A percentile compares a stretch with the other conserved stretches of the same genome.
Conservation (phyloP, 2,888 invertebrate species). For the Ophion obscuratus region DNA sequence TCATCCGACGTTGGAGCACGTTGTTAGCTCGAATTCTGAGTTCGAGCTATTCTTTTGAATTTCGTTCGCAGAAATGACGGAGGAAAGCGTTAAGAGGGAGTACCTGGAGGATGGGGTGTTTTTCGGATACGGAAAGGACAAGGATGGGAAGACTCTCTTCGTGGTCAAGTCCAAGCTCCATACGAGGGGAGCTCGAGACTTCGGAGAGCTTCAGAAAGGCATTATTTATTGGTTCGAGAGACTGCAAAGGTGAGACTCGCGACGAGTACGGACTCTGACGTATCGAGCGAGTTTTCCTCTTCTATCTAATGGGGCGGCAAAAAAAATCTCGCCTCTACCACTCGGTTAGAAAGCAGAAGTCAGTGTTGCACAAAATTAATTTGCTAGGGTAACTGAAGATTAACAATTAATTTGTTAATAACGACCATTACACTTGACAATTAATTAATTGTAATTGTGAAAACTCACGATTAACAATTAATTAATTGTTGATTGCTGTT, state of each 20-base stretch:
- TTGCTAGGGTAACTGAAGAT: no score
- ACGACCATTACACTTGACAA: no score
- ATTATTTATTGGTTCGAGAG: conserved; percentile 95
- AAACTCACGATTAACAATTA: no score
- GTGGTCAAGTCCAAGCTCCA: conserved; percentile 93
- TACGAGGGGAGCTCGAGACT: conserved; percentile 90
- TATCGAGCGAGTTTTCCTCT: not conserved
- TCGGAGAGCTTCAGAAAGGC: conserved; percentile 91
- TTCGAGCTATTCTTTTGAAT: conserved; percentile 22
- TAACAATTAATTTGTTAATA: no score
- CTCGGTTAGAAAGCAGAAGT: no score
- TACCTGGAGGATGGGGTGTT: conserved; percentile 91
- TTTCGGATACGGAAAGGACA: conserved; percentile 91
- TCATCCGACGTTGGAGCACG: no score
- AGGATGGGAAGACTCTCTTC: conserved; percentile 91
- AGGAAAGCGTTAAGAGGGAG: conserved; percentile 89
- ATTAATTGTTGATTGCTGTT: no score
- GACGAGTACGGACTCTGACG: not conserved
- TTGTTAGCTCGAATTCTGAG: not conserved
- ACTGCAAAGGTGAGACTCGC: conserved; percentile 87
- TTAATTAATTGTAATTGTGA: no score
- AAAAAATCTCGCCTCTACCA: no score
- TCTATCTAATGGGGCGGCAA: not conserved
- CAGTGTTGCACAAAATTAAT: no score
- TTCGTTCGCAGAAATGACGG: conserved; percentile 87